Evolutionary conservation across 1,140 invertebrate genomes (phyloP), one percentile per base, ranked within the genome.

Genomic region (Drosophila nannoptera): DNA sequence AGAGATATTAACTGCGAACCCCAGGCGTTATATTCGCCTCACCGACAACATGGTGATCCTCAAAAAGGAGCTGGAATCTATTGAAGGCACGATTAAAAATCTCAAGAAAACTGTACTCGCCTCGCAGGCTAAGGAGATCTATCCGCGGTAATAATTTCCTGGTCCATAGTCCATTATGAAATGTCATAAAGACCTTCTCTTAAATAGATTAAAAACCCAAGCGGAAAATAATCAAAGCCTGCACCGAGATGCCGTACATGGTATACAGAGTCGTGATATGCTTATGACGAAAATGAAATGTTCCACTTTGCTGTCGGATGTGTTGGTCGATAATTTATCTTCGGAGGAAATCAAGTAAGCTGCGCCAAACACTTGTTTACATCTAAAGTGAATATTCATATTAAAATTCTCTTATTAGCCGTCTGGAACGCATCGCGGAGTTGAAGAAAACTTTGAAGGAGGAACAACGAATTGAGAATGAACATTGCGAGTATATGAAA

Each of bases 171-270:
- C 4, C 31, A 4, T 1, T 14, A 4, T 5, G 6, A 6, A 14
- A 32, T 33, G 12, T 6, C 5, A n/a, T 7, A 7, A 1, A 22
- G 32, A 14, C 14, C 4, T 55, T 32, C 12, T 11, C 11, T 2
- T 12, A 9, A 50, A 12, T 11, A 89, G 88, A 36, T 86, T 89
- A 58, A 89, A 89, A 70, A 73, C 72, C 35, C 88, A 88, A 59
- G 63, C 88, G n/a, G 75, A 87, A 14, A 87, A 86, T 52, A 89
- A 89, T 64, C 67, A 78, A 22, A 89, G 82, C 32, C 64, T 89
- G 9, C 70, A 80, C 35, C 84, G 87, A 12, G 64, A 69, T 45
- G 77, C 84, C 46, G 77, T 78, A 11, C 73, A 69, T 0, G 73
- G 78, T 22, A 86, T 73, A 52, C 12, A 87, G 63, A 70, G 62